Conservation (phyloP, 2,888 invertebrate genomes). For the Netelia fuscicornis region DNA sequence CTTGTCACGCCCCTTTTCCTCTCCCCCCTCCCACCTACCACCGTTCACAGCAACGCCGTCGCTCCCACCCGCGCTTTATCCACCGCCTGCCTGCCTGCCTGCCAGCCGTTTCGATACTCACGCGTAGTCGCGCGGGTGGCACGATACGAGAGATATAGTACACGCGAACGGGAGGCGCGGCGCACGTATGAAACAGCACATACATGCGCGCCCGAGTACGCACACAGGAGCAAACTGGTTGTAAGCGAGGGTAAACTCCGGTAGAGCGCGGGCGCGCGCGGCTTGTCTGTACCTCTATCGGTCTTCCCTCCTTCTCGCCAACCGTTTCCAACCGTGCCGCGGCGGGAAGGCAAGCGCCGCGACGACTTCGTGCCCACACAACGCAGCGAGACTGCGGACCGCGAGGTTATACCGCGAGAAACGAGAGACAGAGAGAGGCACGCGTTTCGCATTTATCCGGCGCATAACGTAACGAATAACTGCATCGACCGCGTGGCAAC, state of each 20-base stretch:
- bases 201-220: background rate
- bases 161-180: slow-evolving; percentile 50
- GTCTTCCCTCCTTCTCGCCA: slow-evolving; percentile 45
- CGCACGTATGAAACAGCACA: slow-evolving; percentile 22
- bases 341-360: slow-evolving; percentile 69
- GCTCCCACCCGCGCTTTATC: slow-evolving; percentile 35
- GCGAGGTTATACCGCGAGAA: slow-evolving; percentile 79
- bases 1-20: slow-evolving; percentile 75
- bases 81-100: slow-evolving; percentile 45
- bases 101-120: slow-evolving; percentile 33
- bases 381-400: slow-evolving; percentile 85
- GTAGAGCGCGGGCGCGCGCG: slow-evolving; percentile 70
- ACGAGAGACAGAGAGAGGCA: slow-evolving; percentile 57
- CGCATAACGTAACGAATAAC: slow-evolving; percentile 14
- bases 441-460: background rate
- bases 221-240: background rate
- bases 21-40: slow-evolving; percentile 68
- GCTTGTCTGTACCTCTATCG: slow-evolving; percentile 39
- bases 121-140: slow-evolving; percentile 47
- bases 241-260: slow-evolving; percentile 28
- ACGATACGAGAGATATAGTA: slow-evolving; percentile 46
- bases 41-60: background rate
- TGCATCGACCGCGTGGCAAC: slow-evolving; percentile 50
- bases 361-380: slow-evolving; percentile 78
- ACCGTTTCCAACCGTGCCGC: slow-evolving; percentile 66